These are phyloP conservation scores for Campoplex nolae DNA, from an alignment of 2,888 invertebrate genomes.

Conservation along the genomic window DNA sequence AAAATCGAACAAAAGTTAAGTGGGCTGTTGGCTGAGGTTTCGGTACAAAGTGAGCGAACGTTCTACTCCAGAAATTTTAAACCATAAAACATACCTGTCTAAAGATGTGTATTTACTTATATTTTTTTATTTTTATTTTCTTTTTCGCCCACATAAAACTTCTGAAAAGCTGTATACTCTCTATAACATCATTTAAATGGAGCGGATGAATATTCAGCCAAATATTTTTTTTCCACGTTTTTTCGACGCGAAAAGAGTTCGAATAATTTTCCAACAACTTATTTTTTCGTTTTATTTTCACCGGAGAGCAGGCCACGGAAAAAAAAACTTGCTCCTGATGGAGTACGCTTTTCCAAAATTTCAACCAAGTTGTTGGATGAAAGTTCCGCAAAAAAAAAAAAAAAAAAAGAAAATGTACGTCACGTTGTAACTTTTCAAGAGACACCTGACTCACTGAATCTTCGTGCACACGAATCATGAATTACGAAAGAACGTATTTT, in stretches of 20 bases:
- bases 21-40: conserved; percentile 37
- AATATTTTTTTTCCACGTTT: neutral
- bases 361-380: neutral
- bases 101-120: neutral
- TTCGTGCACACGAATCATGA: neutral
- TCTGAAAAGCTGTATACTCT: neutral
- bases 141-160: conserved; percentile 3
- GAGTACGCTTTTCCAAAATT: neutral
- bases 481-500: neutral
- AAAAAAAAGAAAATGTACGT: neutral
- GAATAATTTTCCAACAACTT: neutral
- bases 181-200: neutral
- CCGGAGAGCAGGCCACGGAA: neutral
- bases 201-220: neutral
- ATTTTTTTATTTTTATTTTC: no score
- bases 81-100: conserved; percentile 1
- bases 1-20: conserved; percentile 66
- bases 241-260: neutral
- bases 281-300: neutral
- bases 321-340: neutral
- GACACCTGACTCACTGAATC: neutral
- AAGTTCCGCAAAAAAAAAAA: neutral
- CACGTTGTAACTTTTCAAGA: neutral
- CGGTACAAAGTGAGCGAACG: conserved; percentile 11
- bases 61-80: conserved; percentile 44